Percentiles rank a stretch among this genome's conserved stretches.
These are phyloP conservation scores for Meriones psammophilus DNA, from an alignment of 2,797 vertebrate species.

Conservation along the genomic window DNA sequence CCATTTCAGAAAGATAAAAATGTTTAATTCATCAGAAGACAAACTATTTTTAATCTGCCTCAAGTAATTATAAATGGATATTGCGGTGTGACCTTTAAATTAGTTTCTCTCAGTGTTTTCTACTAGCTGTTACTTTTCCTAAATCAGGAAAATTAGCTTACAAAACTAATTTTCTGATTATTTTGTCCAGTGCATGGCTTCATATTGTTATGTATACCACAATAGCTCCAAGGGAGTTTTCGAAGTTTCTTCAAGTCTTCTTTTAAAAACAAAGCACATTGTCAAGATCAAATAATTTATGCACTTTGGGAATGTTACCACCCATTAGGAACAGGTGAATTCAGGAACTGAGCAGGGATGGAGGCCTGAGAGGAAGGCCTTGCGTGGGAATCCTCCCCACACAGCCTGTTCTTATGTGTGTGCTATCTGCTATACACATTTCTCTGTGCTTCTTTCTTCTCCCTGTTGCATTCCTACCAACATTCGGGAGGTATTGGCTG, in stretches of 20 bases:
- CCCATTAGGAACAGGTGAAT: not conserved
- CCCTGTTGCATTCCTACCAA: not conserved
- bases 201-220: conserved; percentile 28
- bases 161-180: conserved; percentile 64
- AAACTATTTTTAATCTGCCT: conserved; percentile 73
- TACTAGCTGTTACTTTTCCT: conserved; percentile 42
- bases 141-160: conserved; percentile 43
- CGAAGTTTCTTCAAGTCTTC: conserved; percentile 15
- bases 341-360: not conserved
- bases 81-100: conserved; percentile 69
- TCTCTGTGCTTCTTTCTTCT: not conserved
- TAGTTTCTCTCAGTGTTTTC: conserved; percentile 51
- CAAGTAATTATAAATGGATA: conserved; percentile 72
- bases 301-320: not conserved
- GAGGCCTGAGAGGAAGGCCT: not conserved
- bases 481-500: not conserved
- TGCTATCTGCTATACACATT: not conserved
- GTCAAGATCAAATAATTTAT: conserved; percentile 38
- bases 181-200: conserved; percentile 39
- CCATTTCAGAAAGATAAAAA: conserved; percentile 60
- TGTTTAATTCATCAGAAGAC: conserved; percentile 59
- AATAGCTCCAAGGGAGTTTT: conserved; percentile 49
- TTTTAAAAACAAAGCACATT: not conserved
- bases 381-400: rapidly evolving
- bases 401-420: too few species aligned